These are phyloP conservation scores for Neoniphon sammara DNA, from an alignment of 2,797 vertebrate species.

Conservation along the genomic window DNA sequence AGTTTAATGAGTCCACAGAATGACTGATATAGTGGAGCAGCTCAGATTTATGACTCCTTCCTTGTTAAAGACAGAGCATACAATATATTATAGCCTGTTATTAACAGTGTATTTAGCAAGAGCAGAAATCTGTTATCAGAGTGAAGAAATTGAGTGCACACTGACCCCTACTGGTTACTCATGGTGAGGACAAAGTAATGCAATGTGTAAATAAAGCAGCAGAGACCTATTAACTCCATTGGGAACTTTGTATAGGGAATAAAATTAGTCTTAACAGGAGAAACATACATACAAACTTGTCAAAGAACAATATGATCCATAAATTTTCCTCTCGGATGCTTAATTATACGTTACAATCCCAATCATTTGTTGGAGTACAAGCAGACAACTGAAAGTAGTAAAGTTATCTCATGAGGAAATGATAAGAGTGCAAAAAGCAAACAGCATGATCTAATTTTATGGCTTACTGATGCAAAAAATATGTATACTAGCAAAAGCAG, in stretches of 20 bases:
- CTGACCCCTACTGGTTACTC: slow-evolving; percentile 69
- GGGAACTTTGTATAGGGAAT: slow-evolving; percentile 42
- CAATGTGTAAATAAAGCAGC: slow-evolving; percentile 9
- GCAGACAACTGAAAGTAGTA: slow-evolving; percentile 22
- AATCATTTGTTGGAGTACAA: slow-evolving; percentile 13
- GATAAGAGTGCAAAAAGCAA: slow-evolving; percentile 76
- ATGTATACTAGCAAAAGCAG: slow-evolving; percentile 56
- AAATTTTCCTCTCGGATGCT: slow-evolving; percentile 22
- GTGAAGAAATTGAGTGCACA: slow-evolving; percentile 16
- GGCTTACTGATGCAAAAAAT: slow-evolving; percentile 71
- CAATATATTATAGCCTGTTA: not conserved
- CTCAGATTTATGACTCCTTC: slow-evolving; percentile 2
- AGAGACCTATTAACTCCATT: slow-evolving; percentile 7
- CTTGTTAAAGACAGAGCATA: slow-evolving; percentile 1
- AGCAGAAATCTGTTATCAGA: not conserved
- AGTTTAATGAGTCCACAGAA: not conserved
- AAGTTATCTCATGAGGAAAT: slow-evolving; percentile 31
- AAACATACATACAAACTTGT: slow-evolving; percentile 51
- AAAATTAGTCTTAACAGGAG: slow-evolving; percentile 58
- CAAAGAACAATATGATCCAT: slow-evolving; percentile 39
- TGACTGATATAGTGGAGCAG: slow-evolving; percentile 30
- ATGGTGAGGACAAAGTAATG: slow-evolving; percentile 11
- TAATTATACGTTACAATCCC: slow-evolving; percentile 16
- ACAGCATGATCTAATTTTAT: slow-evolving; percentile 63
- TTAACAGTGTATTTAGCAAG: not conserved